phyloP scores from a whole-genome alignment of 92 coral and sea anemone species.

The Virgularia gustaviana region DNA sequence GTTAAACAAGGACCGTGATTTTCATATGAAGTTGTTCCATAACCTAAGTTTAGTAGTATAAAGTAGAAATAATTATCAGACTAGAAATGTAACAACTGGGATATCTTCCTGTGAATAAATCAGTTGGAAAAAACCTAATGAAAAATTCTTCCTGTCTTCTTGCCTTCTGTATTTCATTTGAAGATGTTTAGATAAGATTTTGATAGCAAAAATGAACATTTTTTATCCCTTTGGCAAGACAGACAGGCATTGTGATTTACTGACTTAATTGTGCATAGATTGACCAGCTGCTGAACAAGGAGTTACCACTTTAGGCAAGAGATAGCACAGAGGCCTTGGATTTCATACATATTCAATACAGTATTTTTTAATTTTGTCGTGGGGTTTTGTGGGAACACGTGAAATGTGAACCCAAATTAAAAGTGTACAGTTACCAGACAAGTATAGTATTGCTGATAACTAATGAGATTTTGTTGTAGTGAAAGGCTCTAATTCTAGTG shows the following conservation, averaged over 20 bases:
- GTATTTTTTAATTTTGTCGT: too few species aligned
- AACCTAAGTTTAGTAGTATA: too few species aligned
- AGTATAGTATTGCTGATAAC: too few species aligned
- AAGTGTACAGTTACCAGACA: too few species aligned
- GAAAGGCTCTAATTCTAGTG: too few species aligned
- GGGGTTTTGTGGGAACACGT: too few species aligned
- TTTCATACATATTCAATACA: too few species aligned
- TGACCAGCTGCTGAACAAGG: conserved; percentile 11
- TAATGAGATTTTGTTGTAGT: too few species aligned
- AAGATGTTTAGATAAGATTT: conserved; percentile 2
- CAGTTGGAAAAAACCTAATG: conserved; percentile 1
- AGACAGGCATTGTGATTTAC: conserved; percentile 8
- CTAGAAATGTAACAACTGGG: conserved; percentile 6
- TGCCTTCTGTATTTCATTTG: neutral
- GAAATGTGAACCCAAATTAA: too few species aligned
- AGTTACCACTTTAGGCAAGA: neutral
- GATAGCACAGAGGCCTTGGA: too few species aligned
- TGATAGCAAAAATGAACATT: conserved; percentile 1
- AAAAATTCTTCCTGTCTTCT: neutral
- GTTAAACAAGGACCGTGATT: too few species aligned
- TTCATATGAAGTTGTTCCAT: too few species aligned
- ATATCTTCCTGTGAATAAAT: conserved; percentile 17
- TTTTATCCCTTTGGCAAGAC: neutral
- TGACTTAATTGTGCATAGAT: conserved; percentile 16
- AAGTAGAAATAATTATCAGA: conserved; percentile 19